These are phyloP conservation scores for Zeugodacus cucurbitae DNA, from an alignment of 1,140 invertebrate genomes.

Conservation along the genomic window DNA sequence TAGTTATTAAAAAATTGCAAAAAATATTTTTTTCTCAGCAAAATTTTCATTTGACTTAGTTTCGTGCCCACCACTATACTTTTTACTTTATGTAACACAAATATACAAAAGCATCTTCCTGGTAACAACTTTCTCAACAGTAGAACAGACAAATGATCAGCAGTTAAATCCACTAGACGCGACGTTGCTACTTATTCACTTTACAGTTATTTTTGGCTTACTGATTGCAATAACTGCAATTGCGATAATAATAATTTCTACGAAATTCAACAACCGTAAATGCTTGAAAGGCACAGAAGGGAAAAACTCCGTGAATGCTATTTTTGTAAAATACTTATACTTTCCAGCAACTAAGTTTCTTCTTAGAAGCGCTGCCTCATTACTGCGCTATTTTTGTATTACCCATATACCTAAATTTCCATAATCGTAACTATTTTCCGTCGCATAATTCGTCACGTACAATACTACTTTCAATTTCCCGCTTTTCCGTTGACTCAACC, in stretches of 20 bases:
- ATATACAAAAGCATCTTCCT: neutral
- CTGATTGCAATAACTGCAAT: neutral
- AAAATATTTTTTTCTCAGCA: neutral
- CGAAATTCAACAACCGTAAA: neutral
- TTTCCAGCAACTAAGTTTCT: too few relatives aligned
- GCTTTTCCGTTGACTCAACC: neutral
- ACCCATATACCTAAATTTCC: neutral
- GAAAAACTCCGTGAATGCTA: neutral
- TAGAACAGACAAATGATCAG: neutral
- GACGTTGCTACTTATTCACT: slow-evolving; percentile 2
- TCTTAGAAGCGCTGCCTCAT: neutral
- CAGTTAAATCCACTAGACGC: neutral
- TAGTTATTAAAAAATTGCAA: neutral
- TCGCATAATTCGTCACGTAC: slow-evolving; percentile 22
- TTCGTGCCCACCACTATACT: neutral
- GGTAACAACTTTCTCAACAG: neutral
- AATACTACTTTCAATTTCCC: neutral
- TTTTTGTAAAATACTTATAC: neutral
- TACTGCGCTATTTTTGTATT: neutral
- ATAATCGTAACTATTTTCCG: neutral
- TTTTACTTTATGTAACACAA: neutral
- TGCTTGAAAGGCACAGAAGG: too few relatives aligned
- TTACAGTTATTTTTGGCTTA: neutral
- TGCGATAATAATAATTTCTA: neutral
- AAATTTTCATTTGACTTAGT: neutral